Percentiles rank a stretch among this genome's conserved stretches.
phyloP scores from a whole-genome alignment of 2,113 vertebrate genomes.

The Labeo catla region DNA sequence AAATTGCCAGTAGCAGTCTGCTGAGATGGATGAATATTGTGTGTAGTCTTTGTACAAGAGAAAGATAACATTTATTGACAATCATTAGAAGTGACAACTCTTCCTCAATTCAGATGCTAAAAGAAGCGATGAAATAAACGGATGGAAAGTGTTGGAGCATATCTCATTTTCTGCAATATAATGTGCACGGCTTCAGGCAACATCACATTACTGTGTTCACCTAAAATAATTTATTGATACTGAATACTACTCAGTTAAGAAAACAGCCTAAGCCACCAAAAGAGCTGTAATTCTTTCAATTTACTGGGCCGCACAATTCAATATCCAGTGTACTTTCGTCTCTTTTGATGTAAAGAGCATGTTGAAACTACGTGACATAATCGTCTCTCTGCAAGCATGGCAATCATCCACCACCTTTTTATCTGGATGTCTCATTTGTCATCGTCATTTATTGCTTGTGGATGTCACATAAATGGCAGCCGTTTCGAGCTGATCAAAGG shows the following conservation, averaged over 20 bases:
- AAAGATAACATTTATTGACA: conserved; percentile 56
- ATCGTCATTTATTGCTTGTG: conserved; percentile 63
- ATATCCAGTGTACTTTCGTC: conserved; percentile 60
- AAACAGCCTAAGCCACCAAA: conserved; percentile 56
- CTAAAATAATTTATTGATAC: conserved; percentile 65
- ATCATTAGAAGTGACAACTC: conserved; percentile 63
- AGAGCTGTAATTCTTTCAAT: conserved; percentile 63
- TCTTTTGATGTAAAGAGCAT: conserved; percentile 67
- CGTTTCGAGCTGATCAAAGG: conserved; percentile 51
- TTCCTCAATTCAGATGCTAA: conserved; percentile 57
- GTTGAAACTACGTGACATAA: conserved; percentile 64
- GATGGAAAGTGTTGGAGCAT: conserved; percentile 54
- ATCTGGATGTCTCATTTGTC: conserved; percentile 64
- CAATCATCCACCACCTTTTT: conserved; percentile 47
- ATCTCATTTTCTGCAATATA: conserved; percentile 60
- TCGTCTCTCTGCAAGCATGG: conserved; percentile 65
- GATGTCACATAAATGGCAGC: conserved; percentile 65
- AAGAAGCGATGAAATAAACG: conserved; percentile 57
- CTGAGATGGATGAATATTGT: conserved; percentile 38
- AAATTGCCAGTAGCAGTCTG: conserved; percentile 27
- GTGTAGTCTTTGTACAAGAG: conserved; percentile 18
- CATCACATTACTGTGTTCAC: conserved; percentile 65
- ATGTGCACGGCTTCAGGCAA: conserved; percentile 63
- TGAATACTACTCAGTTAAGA: conserved; percentile 60
- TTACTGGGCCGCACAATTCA: conserved; percentile 67